Conservation (phyloP, 1,140 invertebrate species). For the Eriosoma lanigerum region DNA sequence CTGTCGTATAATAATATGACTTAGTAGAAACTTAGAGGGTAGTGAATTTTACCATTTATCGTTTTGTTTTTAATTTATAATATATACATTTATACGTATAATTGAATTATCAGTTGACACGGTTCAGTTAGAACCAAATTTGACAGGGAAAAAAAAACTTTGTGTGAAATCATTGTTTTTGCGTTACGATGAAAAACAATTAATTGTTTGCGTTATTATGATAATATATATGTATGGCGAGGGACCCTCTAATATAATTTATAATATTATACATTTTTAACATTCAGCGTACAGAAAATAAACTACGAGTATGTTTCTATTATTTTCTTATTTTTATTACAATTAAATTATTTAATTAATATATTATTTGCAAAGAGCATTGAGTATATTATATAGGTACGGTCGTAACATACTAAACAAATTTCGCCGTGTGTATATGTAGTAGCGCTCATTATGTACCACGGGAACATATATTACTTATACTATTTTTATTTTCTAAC, state of each 20-base stretch:
- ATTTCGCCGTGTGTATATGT: not conserved
- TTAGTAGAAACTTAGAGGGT: not conserved
- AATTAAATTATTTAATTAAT: not conserved
- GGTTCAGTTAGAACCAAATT: too few species aligned
- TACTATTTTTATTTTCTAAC: constrained; percentile 18
- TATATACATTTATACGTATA: constrained; percentile 13
- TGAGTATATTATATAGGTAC: not conserved
- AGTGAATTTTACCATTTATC: not conserved
- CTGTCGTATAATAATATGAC: not conserved
- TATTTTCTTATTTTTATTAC: constrained; percentile 7
- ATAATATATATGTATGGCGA: not conserved
- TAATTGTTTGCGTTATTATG: not conserved
- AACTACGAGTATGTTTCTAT: too few species aligned
- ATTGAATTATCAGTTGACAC: constrained; percentile 4
- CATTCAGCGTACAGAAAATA: constrained; percentile 20
- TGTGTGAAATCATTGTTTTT: not conserved
- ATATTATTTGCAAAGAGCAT: not conserved
- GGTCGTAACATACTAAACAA: not conserved
- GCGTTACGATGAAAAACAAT: not conserved
- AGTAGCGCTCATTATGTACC: not conserved
- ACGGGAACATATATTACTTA: not conserved
- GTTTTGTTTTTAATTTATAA: constrained; percentile 1
- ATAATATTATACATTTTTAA: constrained; percentile 2
- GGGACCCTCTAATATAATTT: not conserved
- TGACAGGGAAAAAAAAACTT: constrained; percentile 7